Base-by-base conservation (phyloP, 2,113 vertebrate species). In the Nothoprocta perdicaria region DNA sequence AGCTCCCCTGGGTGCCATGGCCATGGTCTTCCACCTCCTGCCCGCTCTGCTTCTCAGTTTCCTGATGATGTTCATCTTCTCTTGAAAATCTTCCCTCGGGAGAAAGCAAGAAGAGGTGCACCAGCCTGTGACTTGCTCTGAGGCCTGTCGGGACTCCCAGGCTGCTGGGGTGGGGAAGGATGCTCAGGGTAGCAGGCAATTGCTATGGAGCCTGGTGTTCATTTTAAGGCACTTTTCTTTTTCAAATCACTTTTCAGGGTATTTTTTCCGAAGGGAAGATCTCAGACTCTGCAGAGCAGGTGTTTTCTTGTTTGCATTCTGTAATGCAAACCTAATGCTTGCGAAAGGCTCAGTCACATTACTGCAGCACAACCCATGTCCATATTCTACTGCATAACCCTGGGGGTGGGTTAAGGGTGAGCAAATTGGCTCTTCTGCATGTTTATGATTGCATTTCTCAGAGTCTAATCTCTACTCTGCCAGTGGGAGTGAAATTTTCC, bases 11-110 rank as follows among this genome's bases (percentile, higher is more conserved):
- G 45, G 61, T 7, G 1, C 83, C 1, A 1, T 53, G 75, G 77
- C 87, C 78, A 7, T 3, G 19, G 14, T 3, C 0, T 6, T 78
- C 16, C 90, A 65, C 53, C 82, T 96, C 71, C 86, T 95, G 77
- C 92, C 92, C 50, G 52, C 92, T 53, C 80, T 95, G 72, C 90
- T 97, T 3, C 48, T 61, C 48, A 86, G 14, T 16, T 8, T 88
- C 40, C 40, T 89, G 63, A 3, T 35, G 33, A 10, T 40, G n/a
- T 90, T 4, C 1, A 2, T 82, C 75, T 35, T 88, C 15, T 82
- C 89, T 3, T 97, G 93, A 97, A 68, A 58, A 12, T 17, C 69
- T 87, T 38, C 53, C 38, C 27, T 73, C 48, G 5, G 3, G 4
- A 55, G 62, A 48, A 24, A 8, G 31, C 38, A 10, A n/a, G 66